Evolutionary conservation across 1,140 invertebrate species (phyloP), one percentile per base, ranked within the genome.

Genomic region (Lucilia cuprina): DNA sequence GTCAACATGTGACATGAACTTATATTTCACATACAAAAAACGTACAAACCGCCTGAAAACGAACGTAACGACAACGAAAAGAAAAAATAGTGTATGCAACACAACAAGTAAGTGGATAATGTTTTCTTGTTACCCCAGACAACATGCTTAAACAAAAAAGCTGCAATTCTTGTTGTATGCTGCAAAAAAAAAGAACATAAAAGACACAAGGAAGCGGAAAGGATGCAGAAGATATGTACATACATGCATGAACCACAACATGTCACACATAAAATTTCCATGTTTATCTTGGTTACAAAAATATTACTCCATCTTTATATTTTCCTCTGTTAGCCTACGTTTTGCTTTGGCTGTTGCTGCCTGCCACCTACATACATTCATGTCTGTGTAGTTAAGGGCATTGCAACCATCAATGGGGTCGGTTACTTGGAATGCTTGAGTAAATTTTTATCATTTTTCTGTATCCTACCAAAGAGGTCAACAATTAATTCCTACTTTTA

Each of bases 1-100:
- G 77, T 21, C 77, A 80, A 49, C 77, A 80, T 47, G 47, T 21
- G 77, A 80, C 77, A 80, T n/a, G 41, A 49, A 70, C 65, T 70
- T 70, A 8, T 21, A 21, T 70, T 70, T 70, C 65, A n/a, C 65
- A 70, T 70, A 70, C 65, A 70, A 21, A n/a, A 70, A 21, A 19
- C n/a, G 5, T 70, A 21, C 10, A 21, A 7, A 55, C 5, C 13
- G 10, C 10, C 50, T 55, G 4, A 12, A 55, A 17, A 55, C 5
- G 50, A 55, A 55, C n/a, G n/a, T n/a, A n/a, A n/a, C n/a, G n/a
- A n/a, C n/a, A 55, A 55, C 13, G 14, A 7, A 41, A 3, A 3
- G 35, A 41, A 41, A 41, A 41, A 41, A 41, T 5, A 3, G 3
- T 41, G 35, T 8, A 41, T 41, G 35, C 50, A 55, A 55, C 50